Base-by-base conservation (phyloP, 2,888 invertebrate genomes). In the Chaetoderma sp. region DNA sequence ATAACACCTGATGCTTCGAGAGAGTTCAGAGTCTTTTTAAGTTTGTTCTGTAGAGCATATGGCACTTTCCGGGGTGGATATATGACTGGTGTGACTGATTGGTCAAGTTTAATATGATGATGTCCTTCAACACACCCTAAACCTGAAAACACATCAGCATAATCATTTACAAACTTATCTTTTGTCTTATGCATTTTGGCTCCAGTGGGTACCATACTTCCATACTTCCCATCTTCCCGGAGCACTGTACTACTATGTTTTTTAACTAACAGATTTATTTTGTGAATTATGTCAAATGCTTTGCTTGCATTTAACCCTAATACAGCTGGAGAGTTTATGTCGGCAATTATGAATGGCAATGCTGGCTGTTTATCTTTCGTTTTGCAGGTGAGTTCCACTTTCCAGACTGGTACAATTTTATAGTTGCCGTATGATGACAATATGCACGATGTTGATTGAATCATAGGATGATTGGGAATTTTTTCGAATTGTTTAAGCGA, bases 271-370 rank as follows among this genome's bases (percentile, higher is more conserved):
- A n/a, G n/a, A n/a, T n/a, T n/a, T 25, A 23, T 25, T 25, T 30
- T 18, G 5, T 50, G 50, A 18, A 50, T 18, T 6, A 50, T 13
- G 18, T 50, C 28, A 16, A 50, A 30, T n/a, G n/a, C n/a, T n/a
- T 50, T 25, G 50, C 50, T 27, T 13, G 50, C 50, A 6, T 50
- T 25, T 50, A 50, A 50, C 25, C 50, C 50, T 23, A 50, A 30
- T 5, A 50, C 28, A 6, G 23, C 27, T 25, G 27, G 5, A 6
- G 50, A 50, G 4, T 50, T 50, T 50, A 13, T 50, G 27, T 23
- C 27, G 6, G 28, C 50, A 25, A 50, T 6, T 16, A 27, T 6
- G 28, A 50, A 50, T 27, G 10, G 13, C 50, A 50, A 8, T 10
- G 6, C n/a, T 10, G 5, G 28, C 27, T 23, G 5, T 50, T 25